Conservation (phyloP, 2,113 vertebrate species). For the Heloderma charlesbogerti region DNA sequence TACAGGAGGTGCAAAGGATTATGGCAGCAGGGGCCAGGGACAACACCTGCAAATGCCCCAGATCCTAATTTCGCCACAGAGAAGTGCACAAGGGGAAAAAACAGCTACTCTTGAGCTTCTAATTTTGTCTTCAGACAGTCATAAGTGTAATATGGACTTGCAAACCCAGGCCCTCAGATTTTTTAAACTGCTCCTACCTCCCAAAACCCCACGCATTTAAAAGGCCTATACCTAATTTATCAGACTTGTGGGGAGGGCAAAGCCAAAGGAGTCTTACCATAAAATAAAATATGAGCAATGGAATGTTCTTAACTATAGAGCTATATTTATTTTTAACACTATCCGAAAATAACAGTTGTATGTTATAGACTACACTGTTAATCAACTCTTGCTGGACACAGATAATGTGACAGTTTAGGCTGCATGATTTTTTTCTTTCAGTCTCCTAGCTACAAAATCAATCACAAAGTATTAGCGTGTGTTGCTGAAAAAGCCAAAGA, state of each 20-base stretch:
- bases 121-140: not conserved
- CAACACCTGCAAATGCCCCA: too few relatives aligned
- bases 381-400: not conserved
- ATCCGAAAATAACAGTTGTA: conserved; percentile 16
- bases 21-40: too few relatives aligned
- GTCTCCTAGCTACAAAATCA: conserved; percentile 34
- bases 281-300: not conserved
- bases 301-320: not conserved
- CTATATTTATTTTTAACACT: not conserved
- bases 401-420: not conserved
- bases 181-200: not conserved
- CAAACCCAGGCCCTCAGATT: not conserved
- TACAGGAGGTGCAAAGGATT: too few relatives aligned
- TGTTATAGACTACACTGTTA: not conserved
- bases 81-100: not conserved
- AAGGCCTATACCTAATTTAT: not conserved
- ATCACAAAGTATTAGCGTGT: conserved; percentile 28
- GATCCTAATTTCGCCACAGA: too few relatives aligned
- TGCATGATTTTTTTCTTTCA: conserved; percentile 20
- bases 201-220: too few relatives aligned
- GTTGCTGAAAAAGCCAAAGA: conserved; percentile 43
- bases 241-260: not conserved
- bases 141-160: too few relatives aligned
- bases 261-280: not conserved
- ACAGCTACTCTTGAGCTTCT: not conserved